Base-by-base conservation (phyloP, 2,888 invertebrate genomes). In the Chromoteleia sp. region DNA sequence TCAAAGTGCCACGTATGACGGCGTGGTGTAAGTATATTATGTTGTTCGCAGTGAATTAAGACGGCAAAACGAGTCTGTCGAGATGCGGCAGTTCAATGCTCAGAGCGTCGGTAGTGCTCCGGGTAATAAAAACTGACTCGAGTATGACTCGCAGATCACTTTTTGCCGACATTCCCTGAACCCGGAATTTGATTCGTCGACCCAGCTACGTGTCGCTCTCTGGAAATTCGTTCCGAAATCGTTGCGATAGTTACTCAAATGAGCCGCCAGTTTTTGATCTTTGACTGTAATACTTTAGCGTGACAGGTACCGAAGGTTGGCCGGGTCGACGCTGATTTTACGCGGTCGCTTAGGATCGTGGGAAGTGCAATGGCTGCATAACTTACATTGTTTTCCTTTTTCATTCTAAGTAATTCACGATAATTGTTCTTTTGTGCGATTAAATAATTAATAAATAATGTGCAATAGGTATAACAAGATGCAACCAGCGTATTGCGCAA, bases 141-240 rank as follows among this genome's bases (percentile, higher is more conserved):
- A 39, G 68, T 76, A 76, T 76, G 75, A 67, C 74, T 74, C 59
- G 71, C 79, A 65, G 50, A 59, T 50, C 73, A 70, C 45, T 80
- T 80, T 80, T 80, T 80, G 39, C 30, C 43, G 25, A 14, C 75
- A 71, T 74, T 76, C 75, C 56, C 43, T 75, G 75, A 76, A 81
- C 81, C 75, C 81, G 81, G 79, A 79, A 79, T 79, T 33, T 56
- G 58, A 67, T 65, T 80, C 70, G 58, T 63, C 68, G 73, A 80
- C 65, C 67, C 48, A 10, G 45, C 67, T 74, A 81, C 65, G 82
- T 84, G 75, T 75, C 41, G 56, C 71, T 43, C 54, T 67, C 52
- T 15, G 48, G 12, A 82, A 70, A 88, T 89, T 88, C 86, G 87
- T 88, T 87, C 86, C 86, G 83, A 87, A 86, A 85, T 85, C 78